Evolutionary conservation across 2,797 vertebrate genomes (phyloP), one percentile per base, ranked within the genome.

Genomic region (Acanthis flammea): DNA sequence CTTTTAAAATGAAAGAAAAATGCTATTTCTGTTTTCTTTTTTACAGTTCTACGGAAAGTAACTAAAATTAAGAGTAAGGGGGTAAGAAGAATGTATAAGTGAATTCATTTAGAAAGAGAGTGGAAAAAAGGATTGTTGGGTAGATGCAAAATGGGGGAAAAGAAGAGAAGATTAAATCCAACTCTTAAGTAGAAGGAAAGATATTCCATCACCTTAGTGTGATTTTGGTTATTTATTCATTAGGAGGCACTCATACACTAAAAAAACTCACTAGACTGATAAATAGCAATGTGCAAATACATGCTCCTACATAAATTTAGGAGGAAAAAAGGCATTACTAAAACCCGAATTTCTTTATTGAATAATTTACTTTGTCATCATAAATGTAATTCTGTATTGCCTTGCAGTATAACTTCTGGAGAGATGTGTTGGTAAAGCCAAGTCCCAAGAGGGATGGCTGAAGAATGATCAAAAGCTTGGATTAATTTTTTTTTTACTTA

Each of bases 291-390:
- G 19, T 87, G 80, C 9, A 87, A 78, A 88, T 88, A 66, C 39
- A 82, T 22, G 35, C 45, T 35, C 17, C 62, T 75, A 82, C 88
- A 95, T 87, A 93, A 84, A 93, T 86, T 90, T 85, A 63, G 76
- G 27, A 79, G 54, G 73, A 78, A 96, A 88, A 90, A 95, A 90
- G 23, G 39, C 51, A 66, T 86, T 88, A 86, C 74, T 88, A 80
- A 92, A 93, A 95, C 53, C 70, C 88, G 67, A 93, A 92, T 88
- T 94, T 92, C 83, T 93, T 93, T 96, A 94, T 65, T 96, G 90
- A 96, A 96, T 97, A 93, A 95, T 97, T 97, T 96, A 96, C 95
- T 93, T 92, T 95, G 92, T 92, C 88, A 89, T 96, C 55, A 71
- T 76, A 86, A 97, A 93, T 79, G 60, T 73, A 87, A 71, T 76